A percentile compares a stretch with the other conserved stretches of the same genome.
Conservation (phyloP, 2,888 invertebrate genomes). For the Heliconius charithonia region DNA sequence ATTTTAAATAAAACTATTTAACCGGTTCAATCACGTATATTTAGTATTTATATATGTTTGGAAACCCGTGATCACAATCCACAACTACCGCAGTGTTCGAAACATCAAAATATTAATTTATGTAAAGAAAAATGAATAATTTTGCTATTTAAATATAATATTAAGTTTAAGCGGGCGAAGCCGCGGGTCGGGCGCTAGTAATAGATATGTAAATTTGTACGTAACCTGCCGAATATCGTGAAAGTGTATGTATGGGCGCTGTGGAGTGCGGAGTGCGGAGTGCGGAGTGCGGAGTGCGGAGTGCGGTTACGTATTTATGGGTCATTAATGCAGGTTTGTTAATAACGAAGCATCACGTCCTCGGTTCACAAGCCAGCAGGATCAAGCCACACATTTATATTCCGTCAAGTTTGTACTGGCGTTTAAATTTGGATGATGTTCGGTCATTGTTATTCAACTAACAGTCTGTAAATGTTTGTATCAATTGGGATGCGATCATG, state of each 20-base stretch:
- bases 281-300: constrained; percentile 45
- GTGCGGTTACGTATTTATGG: constrained; percentile 68
- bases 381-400: constrained; percentile 75
- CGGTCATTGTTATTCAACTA: constrained; percentile 78
- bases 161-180: too few species aligned
- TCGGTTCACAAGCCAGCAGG: constrained; percentile 79
- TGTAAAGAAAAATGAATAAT: too few species aligned
- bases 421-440: constrained; percentile 83
- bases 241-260: constrained; percentile 60
- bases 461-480: constrained; percentile 68
- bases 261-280: constrained; percentile 42
- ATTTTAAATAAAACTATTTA: too few species aligned
- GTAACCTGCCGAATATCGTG: constrained; percentile 48
- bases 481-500: constrained; percentile 76
- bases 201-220: neutral
- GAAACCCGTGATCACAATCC: too few species aligned
- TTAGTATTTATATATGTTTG: too few species aligned
- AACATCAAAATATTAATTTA: too few species aligned
- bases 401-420: constrained; percentile 72
- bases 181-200: neutral
- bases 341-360: constrained; percentile 81
- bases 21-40: too few species aligned
- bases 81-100: too few species aligned
- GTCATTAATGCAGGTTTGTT: constrained; percentile 79
- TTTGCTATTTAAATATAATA: too few species aligned